A percentile compares a stretch with the other conserved stretches of the same genome.
phyloP scores from a whole-genome alignment of 2,888 invertebrate genomes.

The Schrankia costaestrigalis region DNA sequence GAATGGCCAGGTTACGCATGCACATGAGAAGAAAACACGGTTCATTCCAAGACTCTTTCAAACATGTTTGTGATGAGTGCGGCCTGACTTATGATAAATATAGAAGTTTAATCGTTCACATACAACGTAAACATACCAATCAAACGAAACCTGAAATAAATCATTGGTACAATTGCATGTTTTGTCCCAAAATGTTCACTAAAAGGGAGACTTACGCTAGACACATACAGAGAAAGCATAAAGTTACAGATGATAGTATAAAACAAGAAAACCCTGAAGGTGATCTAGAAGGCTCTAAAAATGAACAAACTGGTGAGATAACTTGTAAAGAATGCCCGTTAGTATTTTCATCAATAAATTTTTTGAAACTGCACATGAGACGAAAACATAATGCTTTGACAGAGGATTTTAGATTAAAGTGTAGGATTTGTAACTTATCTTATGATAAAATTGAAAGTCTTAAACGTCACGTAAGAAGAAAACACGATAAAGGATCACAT shows the following conservation, averaged over 20 bases:
- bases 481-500: constrained; percentile 59
- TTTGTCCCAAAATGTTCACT: constrained; percentile 62
- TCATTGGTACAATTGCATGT: constrained; percentile 64
- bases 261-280: constrained; percentile 15
- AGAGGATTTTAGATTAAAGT: constrained; percentile 65
- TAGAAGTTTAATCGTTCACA: constrained; percentile 63
- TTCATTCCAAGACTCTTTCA: constrained; percentile 59
- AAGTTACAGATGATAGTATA: constrained; percentile 35
- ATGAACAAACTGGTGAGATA: constrained; percentile 61
- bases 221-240: constrained; percentile 69
- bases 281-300: constrained; percentile 40
- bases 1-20: constrained; percentile 58
- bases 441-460: constrained; percentile 72
- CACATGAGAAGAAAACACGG: constrained; percentile 72
- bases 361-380: constrained; percentile 67
- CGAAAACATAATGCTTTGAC: constrained; percentile 65
- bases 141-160: constrained; percentile 41
- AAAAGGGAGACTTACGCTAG: constrained; percentile 66
- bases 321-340: constrained; percentile 63
- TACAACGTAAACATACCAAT: constrained; percentile 59
- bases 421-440: constrained; percentile 67
- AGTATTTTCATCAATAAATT: constrained; percentile 63
- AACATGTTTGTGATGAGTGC: constrained; percentile 58
- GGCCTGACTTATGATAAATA: constrained; percentile 68
- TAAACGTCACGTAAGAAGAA: constrained; percentile 64